Percentiles rank a stretch among this genome's conserved stretches.
Evolutionary conservation across 2,797 vertebrate species (phyloP).

Genomic region (Lithobates sylvaticus): DNA sequence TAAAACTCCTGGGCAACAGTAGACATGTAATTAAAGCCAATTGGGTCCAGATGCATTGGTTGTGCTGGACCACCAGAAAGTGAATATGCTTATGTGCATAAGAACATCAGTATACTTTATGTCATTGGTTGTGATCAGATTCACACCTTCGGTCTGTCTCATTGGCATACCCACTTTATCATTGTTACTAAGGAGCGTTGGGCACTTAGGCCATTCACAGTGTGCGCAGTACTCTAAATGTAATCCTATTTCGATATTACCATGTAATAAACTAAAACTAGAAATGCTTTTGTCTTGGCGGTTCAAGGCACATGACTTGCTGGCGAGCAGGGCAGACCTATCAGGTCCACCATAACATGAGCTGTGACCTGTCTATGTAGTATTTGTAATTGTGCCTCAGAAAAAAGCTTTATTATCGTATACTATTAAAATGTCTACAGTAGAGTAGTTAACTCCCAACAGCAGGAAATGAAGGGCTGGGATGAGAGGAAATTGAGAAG

Average conservation of each 20-base stretch:
- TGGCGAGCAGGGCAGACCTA: neutral
- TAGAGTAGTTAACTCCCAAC: neutral
- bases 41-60: no score
- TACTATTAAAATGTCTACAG: neutral
- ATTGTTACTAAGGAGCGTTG: neutral
- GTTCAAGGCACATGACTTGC: neutral
- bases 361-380: neutral
- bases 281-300: neutral
- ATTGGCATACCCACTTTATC: neutral
- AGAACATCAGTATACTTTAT: neutral
- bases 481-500: neutral
- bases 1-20: no score
- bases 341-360: no score
- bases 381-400: neutral
- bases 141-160: neutral
- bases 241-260: neutral
- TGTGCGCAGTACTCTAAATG: neutral
- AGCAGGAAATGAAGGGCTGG: conserved; percentile 6
- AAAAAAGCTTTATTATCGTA: neutral
- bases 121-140: neutral
- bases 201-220: neutral
- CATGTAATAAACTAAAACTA: neutral
- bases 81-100: neutral
- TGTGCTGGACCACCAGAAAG: no score
- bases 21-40: no score